Evolutionary conservation across 2,797 vertebrate species (phyloP), one percentile per base, ranked within the genome.

Genomic region (Acanthurus tractus): DNA sequence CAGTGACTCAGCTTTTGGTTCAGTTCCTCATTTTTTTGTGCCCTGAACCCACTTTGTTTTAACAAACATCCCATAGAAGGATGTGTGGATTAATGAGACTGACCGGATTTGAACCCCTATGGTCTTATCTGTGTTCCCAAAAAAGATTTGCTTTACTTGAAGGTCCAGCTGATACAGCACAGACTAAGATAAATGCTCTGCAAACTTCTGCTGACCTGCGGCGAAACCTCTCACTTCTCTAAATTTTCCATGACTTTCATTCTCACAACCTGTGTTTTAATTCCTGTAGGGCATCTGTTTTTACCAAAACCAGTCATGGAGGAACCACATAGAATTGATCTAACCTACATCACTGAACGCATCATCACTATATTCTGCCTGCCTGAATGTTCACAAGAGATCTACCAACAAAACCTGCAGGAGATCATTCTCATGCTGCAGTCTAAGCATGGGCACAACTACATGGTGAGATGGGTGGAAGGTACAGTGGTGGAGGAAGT

Each of bases 331-430:
- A 91, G 93, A 79, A 93, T 97, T 29, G 96, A 98, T 81, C 94
- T 98, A 82, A 97, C 95, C 22, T 98, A 98, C 69, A 92, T 98
- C 92, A 98, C 97, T 0, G 96, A 98, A 70, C 90, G 97, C n/a
- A 96, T 97, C 90, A 97, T 98, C 9, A 94, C 95, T 0, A 91
- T 97, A 4, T 95, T 94, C 74, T 96, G 97, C 73, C 94, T 95
- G 1, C 49, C 76, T 0, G 85, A 74, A 44, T 94, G 94, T 82
- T 94, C 95, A 0, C 95, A 97, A 83, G 93, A 96, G 67, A 87
- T 92, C 0, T 97, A 97, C 61, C 75, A 93, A 63, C 93, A 92
- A 53, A 94, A 89, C 83, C 92, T 98, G 34, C 93, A 93, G 61
- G 95, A 97, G 72, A 95, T 98, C 52, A 93, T 96, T 0, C 89